Evolutionary conservation across 1,140 invertebrate genomes (phyloP), one percentile per base, ranked within the genome.

Genomic region (Hylaeus anthracinus): DNA sequence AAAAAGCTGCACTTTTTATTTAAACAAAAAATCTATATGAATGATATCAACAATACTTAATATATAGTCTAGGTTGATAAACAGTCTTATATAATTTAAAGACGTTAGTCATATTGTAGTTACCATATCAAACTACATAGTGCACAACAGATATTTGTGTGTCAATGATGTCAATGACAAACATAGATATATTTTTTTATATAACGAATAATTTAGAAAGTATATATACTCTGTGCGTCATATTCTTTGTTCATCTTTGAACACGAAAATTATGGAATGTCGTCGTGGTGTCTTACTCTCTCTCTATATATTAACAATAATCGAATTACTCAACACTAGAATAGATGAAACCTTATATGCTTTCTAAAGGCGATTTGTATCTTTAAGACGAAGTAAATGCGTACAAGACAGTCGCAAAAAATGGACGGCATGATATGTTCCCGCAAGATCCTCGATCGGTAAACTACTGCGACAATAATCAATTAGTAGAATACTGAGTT

Each of bases 371-470:
- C 43, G 6, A 58, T 37, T 67, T 45, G 15, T 75, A 55, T n/a
- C 26, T 48, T 76, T 73, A 77, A 82, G 70, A 75, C 2, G 43
- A 79, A 79, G 55, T 87, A 87, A 86, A 90, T 85, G 86, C 89
- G 88, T 87, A 89, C 71, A 85, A 85, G 81, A 83, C 83, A 91
- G 84, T 91, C 87, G 83, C 74, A 88, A 66, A 89, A 72, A 88
- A 89, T 92, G 91, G 91, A 92, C 91, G 91, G 91, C 89, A 90
- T 92, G 86, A 82, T 88, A 72, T 91, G 81, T 90, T 92, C 91
- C 91, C 91, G 91, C 90, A 90, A 92, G 91, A 92, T 92, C 91
- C 79, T 92, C 89, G 79, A 76, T 90, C 84, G 87, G 80, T 90
- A 86, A 64, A 86, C 83, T 81, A 85, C 72, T 71, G 61, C 60